Evolutionary conservation across 2,797 vertebrate species (phyloP).

Genomic region (Sebastes flavidus): DNA sequence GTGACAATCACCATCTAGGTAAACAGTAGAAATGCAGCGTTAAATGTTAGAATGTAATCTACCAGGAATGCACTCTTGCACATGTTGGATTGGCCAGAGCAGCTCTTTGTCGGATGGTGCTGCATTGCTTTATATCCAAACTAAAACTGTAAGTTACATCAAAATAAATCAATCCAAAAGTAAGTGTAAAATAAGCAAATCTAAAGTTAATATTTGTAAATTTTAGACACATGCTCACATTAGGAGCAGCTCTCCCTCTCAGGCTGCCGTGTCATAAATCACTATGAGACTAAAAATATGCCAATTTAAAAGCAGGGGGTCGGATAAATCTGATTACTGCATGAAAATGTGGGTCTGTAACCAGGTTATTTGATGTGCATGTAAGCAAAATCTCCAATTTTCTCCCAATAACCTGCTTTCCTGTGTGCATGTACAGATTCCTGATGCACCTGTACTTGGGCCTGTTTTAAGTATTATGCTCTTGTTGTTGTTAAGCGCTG

Average conservation of each 20-base stretch:
- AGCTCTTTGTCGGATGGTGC: too few species aligned
- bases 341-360: background rate
- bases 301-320: background rate
- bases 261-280: background rate
- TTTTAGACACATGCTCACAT: background rate
- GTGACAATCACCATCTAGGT: background rate
- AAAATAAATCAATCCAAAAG: background rate
- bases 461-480: background rate
- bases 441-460: background rate
- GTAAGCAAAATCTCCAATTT: background rate
- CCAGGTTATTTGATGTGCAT: background rate
- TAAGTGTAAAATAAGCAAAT: background rate
- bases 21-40: background rate
- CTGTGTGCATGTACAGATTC: background rate
- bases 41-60: background rate
- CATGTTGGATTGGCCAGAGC: background rate
- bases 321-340: background rate
- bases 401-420: background rate
- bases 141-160: background rate
- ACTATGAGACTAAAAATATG: background rate
- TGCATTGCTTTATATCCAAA: too few species aligned
- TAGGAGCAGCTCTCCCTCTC: background rate
- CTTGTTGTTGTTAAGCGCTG: background rate
- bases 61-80: background rate
- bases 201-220: background rate